These are phyloP conservation scores for Rhinopomastus cyanomelas DNA, from an alignment of 2,113 vertebrate species.

Conservation along the genomic window DNA sequence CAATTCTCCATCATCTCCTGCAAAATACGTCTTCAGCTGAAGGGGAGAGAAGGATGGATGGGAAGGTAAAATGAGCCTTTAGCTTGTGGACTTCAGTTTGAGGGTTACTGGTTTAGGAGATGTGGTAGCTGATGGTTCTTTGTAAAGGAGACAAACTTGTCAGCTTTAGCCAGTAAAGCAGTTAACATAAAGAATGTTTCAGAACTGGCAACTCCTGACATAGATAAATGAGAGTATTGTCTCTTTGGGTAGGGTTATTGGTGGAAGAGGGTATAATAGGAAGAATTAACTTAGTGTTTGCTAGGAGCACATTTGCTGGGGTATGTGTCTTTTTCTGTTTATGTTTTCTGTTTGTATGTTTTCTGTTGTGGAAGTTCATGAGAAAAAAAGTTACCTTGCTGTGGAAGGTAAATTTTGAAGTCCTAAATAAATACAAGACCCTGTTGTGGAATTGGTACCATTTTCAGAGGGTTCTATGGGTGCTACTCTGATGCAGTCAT, in stretches of 20 bases:
- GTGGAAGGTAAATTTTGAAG: not conserved
- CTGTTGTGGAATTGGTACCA: not conserved
- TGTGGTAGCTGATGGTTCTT: not conserved
- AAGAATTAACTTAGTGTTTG: not conserved
- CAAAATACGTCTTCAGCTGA: not conserved
- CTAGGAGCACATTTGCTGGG: not conserved
- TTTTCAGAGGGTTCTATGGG: not conserved
- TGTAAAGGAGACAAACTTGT: not conserved
- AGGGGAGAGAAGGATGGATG: not conserved
- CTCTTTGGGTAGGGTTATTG: not conserved
- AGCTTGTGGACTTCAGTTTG: not conserved
- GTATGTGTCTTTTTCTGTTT: fast-evolving
- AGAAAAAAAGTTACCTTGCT: not conserved
- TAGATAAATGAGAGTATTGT: not conserved
- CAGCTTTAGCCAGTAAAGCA: not conserved
- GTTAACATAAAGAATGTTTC: not conserved
- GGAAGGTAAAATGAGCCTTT: not conserved
- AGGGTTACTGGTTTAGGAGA: not conserved
- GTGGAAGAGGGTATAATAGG: not conserved
- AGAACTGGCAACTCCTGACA: fast-evolving
- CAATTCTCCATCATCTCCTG: not conserved
- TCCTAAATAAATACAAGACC: not conserved
- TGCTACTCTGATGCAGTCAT: not conserved
- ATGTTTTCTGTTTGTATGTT: not conserved
- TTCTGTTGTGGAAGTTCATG: not conserved